phyloP scores from a whole-genome alignment of 2,888 invertebrate genomes.

The Acanthoscelides obtectus region DNA sequence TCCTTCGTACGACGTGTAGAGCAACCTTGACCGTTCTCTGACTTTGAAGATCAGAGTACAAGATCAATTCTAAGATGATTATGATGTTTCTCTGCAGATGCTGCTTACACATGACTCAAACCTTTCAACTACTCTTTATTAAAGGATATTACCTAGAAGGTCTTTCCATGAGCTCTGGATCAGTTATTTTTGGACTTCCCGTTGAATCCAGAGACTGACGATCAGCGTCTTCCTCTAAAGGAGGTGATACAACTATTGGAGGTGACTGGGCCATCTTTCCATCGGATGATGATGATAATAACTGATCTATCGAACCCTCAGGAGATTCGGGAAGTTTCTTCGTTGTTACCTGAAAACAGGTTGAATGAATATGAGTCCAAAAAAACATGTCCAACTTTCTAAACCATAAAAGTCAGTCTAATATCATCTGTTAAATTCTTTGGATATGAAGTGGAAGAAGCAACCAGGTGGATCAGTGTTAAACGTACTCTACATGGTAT shows the following conservation, averaged over 20 bases:
- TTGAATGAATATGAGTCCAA: background rate
- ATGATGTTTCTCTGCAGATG: too few species aligned
- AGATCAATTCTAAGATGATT: too few species aligned
- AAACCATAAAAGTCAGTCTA: too few species aligned
- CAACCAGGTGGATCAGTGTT: too few species aligned
- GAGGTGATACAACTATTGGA: conserved; percentile 11
- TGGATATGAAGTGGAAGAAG: too few species aligned
- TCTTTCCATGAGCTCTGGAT: conserved; percentile 7
- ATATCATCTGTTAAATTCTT: too few species aligned
- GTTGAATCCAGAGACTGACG: conserved; percentile 11
- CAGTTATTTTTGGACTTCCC: background rate
- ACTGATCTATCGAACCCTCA: background rate
- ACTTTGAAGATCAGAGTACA: too few species aligned
- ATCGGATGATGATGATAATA: background rate
- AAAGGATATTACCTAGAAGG: conserved; percentile 5
- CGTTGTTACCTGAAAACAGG: background rate
- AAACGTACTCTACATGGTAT: too few species aligned
- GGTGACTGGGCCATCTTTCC: conserved; percentile 8
- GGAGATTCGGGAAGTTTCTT: background rate
- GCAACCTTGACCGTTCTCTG: too few species aligned
- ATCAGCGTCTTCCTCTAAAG: conserved; percentile 8
- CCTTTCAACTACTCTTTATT: conserved; percentile 1
- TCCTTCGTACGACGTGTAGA: too few species aligned
- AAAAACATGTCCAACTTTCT: background rate
- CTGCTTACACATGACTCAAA: background rate